A percentile compares a stretch with the other conserved stretches of the same genome.
phyloP scores from a whole-genome alignment of 2,797 vertebrate species.

The Euphonia xanthogaster region DNA sequence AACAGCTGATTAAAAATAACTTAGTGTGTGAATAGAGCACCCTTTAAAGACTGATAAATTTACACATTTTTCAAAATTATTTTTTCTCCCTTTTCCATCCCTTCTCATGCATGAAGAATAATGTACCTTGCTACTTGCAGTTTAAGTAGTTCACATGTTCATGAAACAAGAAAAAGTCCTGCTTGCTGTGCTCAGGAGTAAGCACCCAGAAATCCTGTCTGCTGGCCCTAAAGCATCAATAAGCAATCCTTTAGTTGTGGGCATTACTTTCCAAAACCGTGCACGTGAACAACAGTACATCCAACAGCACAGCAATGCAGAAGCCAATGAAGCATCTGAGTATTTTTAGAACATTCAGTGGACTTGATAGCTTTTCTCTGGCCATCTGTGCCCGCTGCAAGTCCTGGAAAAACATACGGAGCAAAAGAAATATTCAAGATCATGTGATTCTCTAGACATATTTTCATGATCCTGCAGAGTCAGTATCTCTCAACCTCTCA shows the following conservation, averaged over 20 bases:
- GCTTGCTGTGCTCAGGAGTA: neutral
- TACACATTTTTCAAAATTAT: neutral
- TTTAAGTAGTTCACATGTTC: neutral
- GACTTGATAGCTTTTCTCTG: neutral
- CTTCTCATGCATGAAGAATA: neutral
- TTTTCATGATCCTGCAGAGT: neutral
- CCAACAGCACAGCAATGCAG: neutral
- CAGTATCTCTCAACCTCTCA: neutral
- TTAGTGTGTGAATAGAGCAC: neutral
- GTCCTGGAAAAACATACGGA: neutral
- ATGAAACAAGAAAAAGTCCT: neutral
- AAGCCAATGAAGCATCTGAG: neutral
- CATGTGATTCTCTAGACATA: neutral
- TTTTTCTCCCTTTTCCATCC: neutral
- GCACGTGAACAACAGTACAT: neutral
- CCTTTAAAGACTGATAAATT: neutral
- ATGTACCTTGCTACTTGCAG: neutral
- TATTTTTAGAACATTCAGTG: neutral
- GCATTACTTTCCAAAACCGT: neutral
- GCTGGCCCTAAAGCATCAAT: neutral
- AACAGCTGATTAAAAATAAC: neutral
- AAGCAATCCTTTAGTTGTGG: neutral
- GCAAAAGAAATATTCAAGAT: neutral
- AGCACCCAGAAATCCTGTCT: neutral
- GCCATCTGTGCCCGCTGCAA: neutral